These are phyloP conservation scores for Smittia aterrima DNA, from an alignment of 2,888 invertebrate species.

Conservation along the genomic window DNA sequence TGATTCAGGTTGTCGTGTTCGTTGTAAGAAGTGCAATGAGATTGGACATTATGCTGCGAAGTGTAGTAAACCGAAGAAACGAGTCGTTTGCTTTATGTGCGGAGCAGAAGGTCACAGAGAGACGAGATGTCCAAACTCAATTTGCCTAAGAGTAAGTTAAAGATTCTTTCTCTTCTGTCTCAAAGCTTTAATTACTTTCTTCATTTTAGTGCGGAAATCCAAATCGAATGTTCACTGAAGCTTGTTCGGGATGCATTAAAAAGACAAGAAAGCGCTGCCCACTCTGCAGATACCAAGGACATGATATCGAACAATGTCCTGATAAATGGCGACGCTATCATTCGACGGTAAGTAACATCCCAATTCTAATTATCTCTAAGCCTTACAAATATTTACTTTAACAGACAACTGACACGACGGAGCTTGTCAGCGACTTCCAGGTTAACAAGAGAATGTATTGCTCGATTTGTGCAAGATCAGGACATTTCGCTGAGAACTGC, in stretches of 20 bases:
- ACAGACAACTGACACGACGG: constrained; percentile 11
- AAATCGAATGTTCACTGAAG: constrained; percentile 59
- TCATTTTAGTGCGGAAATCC: constrained; percentile 64
- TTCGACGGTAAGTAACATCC: constrained; percentile 62
- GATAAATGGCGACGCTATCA: constrained; percentile 76
- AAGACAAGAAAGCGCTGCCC: constrained; percentile 57
- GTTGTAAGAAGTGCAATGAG: constrained; percentile 65
- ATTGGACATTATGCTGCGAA: constrained; percentile 62
- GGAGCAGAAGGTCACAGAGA: constrained; percentile 65
- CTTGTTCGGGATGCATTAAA: constrained; percentile 62
- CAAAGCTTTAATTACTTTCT: constrained; percentile 36
- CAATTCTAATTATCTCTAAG: not conserved
- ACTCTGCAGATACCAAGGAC: constrained; percentile 65
- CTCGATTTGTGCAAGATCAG: constrained; percentile 59
- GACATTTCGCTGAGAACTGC: constrained; percentile 55
- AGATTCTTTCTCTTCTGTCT: not conserved
- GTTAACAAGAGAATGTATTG: constrained; percentile 54
- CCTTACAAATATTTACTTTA: constrained; percentile 5
- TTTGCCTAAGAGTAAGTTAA: constrained; percentile 65
- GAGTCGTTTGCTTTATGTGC: constrained; percentile 65
- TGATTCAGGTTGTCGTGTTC: constrained; percentile 46
- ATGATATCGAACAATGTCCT: constrained; percentile 63
- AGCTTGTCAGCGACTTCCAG: constrained; percentile 49
- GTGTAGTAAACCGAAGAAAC: constrained; percentile 60
- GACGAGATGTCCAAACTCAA: constrained; percentile 65